A percentile compares a stretch with the other conserved stretches of the same genome.
Conservation (phyloP, 2,888 invertebrate species). For the Scrobipalpa atriplicella region DNA sequence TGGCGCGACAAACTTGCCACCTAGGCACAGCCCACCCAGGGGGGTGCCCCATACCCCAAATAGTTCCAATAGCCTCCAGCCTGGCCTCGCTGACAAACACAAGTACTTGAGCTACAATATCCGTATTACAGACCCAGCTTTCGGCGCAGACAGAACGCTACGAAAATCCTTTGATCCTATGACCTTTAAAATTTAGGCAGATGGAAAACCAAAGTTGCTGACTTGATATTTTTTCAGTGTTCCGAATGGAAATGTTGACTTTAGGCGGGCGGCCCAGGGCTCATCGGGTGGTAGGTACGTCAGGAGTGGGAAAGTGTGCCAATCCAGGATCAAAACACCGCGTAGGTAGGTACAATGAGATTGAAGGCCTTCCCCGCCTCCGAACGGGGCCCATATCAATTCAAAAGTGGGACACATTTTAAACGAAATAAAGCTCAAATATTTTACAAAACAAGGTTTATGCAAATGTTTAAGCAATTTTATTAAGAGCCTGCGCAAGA, state of each 20-base stretch:
- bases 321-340: constrained; percentile 50
- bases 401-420: constrained; percentile 23
- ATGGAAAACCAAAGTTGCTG: constrained; percentile 37
- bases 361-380: constrained; percentile 42
- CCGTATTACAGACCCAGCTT: constrained; percentile 28
- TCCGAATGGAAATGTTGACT: constrained; percentile 53
- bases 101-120: constrained; percentile 45
- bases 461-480: constrained; percentile 1
- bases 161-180: constrained; percentile 38
- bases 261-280: constrained; percentile 35
- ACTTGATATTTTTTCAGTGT: constrained; percentile 44
- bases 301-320: constrained; percentile 44
- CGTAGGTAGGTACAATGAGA: constrained; percentile 50
- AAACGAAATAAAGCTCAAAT: constrained; percentile 28
- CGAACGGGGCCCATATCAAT: neutral
- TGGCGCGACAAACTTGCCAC: constrained; percentile 48
- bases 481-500: neutral
- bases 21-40: constrained; percentile 35
- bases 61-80: constrained; percentile 45
- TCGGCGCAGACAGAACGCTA: constrained; percentile 28
- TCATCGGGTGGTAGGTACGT: constrained; percentile 34
- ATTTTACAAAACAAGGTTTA: constrained; percentile 10
- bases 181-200: constrained; percentile 41
- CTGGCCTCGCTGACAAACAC: constrained; percentile 50
- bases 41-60: constrained; percentile 29